Evolutionary conservation across 2,888 invertebrate species (phyloP).

Genomic region (Hydropsyche betteni): DNA sequence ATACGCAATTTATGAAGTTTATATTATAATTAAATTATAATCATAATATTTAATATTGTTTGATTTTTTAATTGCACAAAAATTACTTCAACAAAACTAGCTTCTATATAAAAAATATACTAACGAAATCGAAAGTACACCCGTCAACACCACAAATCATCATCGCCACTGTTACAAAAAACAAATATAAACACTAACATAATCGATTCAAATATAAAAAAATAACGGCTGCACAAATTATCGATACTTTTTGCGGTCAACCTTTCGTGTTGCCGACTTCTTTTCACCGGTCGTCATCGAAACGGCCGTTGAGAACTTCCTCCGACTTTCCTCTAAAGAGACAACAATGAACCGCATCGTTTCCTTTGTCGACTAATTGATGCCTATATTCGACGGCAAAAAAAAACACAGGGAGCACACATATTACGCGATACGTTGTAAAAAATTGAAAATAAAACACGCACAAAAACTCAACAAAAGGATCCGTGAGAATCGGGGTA

Average conservation of each 20-base stretch:
- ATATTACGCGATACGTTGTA: not conserved
- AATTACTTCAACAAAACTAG: no score
- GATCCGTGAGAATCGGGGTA: conserved; percentile 39
- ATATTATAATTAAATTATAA: no score
- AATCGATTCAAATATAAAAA: not conserved
- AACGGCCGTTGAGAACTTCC: conserved; percentile 12
- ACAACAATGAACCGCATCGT: not conserved
- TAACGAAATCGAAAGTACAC: no score
- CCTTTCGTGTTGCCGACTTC: conserved; percentile 22
- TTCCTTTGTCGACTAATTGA: conserved; percentile 35
- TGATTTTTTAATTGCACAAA: no score
- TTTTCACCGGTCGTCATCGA: conserved; percentile 20
- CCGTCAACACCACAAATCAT: no score
- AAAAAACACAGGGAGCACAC: not conserved
- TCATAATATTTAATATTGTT: no score
- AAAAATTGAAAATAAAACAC: not conserved
- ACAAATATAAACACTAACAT: no score
- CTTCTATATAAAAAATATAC: no score
- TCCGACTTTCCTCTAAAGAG: not conserved
- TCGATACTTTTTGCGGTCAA: conserved; percentile 29
- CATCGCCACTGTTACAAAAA: no score
- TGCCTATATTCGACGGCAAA: conserved; percentile 11
- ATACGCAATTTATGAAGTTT: no score
- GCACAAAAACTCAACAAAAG: conserved; percentile 7
- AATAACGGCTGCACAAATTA: conserved; percentile 14